Percentiles rank a stretch among this genome's conserved stretches.
Evolutionary conservation across 2,797 vertebrate genomes (phyloP).

Genomic region (Acanthornis magna): DNA sequence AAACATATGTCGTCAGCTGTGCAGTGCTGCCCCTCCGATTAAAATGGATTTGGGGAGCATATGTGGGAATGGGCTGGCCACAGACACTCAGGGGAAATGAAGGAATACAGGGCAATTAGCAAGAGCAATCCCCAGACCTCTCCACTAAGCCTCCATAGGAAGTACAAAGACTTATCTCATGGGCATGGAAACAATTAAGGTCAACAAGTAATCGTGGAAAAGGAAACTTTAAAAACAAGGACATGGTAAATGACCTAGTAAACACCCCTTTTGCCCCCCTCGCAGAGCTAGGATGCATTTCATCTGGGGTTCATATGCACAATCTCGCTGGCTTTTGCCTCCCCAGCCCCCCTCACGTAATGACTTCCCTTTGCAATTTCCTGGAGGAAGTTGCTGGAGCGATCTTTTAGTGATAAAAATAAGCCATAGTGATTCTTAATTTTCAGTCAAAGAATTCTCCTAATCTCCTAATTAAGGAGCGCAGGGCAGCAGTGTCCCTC

Average conservation of each 20-base stretch:
- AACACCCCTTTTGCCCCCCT: conserved; percentile 50
- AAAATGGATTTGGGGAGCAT: conserved; percentile 72
- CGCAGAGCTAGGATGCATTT: conserved; percentile 8
- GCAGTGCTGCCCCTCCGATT: conserved; percentile 67
- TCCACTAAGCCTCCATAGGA: conserved; percentile 60
- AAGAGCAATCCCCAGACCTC: conserved; percentile 61
- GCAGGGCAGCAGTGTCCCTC: conserved; percentile 23
- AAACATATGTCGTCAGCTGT: conserved; percentile 78
- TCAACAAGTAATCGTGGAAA: conserved; percentile 76
- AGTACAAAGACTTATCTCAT: conserved; percentile 70
- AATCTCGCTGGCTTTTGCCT: conserved; percentile 27
- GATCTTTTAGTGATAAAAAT: conserved; percentile 75
- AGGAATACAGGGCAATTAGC: conserved; percentile 76
- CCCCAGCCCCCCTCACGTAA: conserved; percentile 61
- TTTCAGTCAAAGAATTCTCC: conserved; percentile 66
- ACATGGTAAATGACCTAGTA: conserved; percentile 74
- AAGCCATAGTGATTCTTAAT: conserved; percentile 64
- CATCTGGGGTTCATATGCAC: conserved; percentile 77
- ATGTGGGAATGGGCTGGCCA: conserved; percentile 73
- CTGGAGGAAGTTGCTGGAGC: conserved; percentile 74
- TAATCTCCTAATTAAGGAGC: conserved; percentile 64
- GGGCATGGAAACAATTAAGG: conserved; percentile 81
- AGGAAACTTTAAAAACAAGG: conserved; percentile 78
- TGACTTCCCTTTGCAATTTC: conserved; percentile 82
- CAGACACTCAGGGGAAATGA: conserved; percentile 66